Percentiles rank a stretch among this genome's conserved stretches.
These are phyloP conservation scores for Sturnus vulgaris DNA, from an alignment of 2,113 vertebrate genomes.

Conservation along the genomic window DNA sequence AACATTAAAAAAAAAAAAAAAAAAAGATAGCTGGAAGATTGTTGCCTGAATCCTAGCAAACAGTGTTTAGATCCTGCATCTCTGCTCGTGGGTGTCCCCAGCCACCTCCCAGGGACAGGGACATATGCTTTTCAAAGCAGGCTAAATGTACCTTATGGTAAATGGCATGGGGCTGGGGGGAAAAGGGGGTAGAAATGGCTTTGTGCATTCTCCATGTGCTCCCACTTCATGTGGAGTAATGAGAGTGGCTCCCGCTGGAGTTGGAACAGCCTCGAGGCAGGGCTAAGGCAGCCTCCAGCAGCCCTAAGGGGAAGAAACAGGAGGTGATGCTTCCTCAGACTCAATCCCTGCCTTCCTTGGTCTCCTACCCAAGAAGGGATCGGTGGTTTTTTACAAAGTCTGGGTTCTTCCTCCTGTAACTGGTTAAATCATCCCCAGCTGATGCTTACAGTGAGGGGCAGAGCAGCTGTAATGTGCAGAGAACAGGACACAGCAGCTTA, in stretches of 20 bases:
- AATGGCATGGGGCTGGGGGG: not conserved
- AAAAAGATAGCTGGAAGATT: not conserved
- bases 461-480: not conserved
- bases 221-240: not conserved
- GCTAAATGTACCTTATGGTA: not conserved
- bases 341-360: not conserved
- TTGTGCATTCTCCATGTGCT: not conserved
- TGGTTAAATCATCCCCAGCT: not conserved
- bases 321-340: not conserved
- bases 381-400: not conserved
- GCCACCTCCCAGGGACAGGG: not conserved
- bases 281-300: not conserved
- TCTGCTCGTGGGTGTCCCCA: not conserved
- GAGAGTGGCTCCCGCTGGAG: not conserved
- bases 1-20: fast-evolving
- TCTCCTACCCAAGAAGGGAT: not conserved
- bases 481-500: not conserved
- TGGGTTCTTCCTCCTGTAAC: not conserved
- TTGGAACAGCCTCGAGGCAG: not conserved
- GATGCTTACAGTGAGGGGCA: not conserved
- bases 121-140: not conserved
- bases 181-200: not conserved
- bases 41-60: not conserved
- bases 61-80: not conserved
- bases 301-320: not conserved